Evolutionary conservation across 2,113 vertebrate genomes (phyloP), one percentile per base, ranked within the genome.

Genomic region (Xiphophorus couchianus): DNA sequence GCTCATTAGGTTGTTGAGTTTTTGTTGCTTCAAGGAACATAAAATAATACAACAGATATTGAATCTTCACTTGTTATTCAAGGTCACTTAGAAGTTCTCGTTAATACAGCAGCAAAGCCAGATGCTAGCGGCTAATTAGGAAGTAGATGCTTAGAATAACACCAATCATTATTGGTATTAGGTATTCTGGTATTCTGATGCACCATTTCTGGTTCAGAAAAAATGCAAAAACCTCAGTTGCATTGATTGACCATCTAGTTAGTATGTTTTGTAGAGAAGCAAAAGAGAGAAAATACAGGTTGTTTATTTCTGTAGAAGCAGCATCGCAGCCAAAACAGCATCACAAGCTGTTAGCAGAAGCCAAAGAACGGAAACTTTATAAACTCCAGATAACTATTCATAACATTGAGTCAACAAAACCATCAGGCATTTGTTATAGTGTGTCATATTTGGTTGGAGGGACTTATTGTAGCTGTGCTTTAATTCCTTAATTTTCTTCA

Each of bases 401-500:
- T 73, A 70, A 64, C n/a, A 17, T 25, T 31, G 28, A 74, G 58
- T 77, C 64, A 77, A 63, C 81, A 67, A 69, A 29, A 1, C 42
- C 54, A 62, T 58, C 67, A 54, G 42, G 37, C 37, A 74, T 74
- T 67, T 76, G 71, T 76, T 69, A 77, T 66, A 69, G 68, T 80
- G 63, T 73, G 78, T 71, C 66, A 7, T 48, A 72, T 78, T 69
- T 73, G 67, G 76, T 82, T 77, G 78, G 1, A 28, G 66, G 69
- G 66, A 77, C 77, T 81, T 68, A 76, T 28, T 5, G n/a, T 33
- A 68, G 71, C 78, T 79, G 28, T 4, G 35, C 33, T 72, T 74
- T 83, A 71, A 83, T 81, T 74, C 61, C 61, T 35, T 63, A 15
- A 78, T 75, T 73, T 76, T 80, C 22, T 72, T 69, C 48, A 66